These are phyloP conservation scores for Podargus strigoides DNA, from an alignment of 2,797 vertebrate genomes.

Conservation along the genomic window DNA sequence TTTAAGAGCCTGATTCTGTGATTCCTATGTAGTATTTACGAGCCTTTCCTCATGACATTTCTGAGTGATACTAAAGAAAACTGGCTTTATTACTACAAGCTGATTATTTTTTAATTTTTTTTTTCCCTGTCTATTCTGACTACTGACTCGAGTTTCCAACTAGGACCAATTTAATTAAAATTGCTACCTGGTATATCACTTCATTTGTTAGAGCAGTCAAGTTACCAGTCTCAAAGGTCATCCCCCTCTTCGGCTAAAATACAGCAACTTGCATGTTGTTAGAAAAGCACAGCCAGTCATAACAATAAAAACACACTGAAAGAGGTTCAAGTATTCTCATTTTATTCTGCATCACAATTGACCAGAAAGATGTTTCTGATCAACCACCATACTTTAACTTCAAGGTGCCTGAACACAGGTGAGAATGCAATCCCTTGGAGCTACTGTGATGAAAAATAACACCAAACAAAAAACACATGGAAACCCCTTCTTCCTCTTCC, in stretches of 20 bases:
- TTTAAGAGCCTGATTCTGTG: background rate
- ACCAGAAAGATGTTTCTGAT: background rate
- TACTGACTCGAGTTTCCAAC: background rate
- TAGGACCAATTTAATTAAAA: background rate
- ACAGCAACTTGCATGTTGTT: background rate
- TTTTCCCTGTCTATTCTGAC: background rate
- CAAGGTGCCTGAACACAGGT: background rate
- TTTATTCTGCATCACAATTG: background rate
- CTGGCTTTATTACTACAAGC: background rate
- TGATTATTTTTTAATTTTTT: no score
- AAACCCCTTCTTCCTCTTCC: background rate
- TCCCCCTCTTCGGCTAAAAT: background rate
- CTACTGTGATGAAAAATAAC: background rate
- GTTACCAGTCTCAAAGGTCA: background rate
- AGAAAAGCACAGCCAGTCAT: background rate
- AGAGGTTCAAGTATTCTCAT: background rate
- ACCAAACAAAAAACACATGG: background rate
- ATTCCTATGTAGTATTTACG: background rate
- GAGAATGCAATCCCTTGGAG: background rate
- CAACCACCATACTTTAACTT: background rate
- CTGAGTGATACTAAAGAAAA: background rate
- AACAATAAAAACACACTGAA: background rate
- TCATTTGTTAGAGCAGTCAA: background rate
- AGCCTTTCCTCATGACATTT: background rate
- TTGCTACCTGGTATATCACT: background rate